phyloP scores from a whole-genome alignment of 2,888 invertebrate species.

The Neuroscelio doddi region DNA sequence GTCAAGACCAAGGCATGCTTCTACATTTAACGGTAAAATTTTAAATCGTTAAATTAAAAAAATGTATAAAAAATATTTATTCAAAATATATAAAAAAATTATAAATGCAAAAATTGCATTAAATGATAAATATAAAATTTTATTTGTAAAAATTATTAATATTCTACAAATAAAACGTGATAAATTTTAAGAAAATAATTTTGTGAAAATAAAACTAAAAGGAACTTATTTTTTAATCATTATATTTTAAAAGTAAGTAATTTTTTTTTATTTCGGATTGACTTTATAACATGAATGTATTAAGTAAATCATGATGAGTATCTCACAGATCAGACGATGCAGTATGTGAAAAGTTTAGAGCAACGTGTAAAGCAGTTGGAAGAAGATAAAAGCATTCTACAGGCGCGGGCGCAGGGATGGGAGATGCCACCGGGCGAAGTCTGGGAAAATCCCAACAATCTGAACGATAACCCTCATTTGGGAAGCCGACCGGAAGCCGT shows the following conservation, averaged over 20 bases:
- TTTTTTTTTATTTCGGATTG: too few relatives aligned
- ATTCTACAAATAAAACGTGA: too few relatives aligned
- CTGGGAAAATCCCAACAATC: slow-evolving; percentile 58
- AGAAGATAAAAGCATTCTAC: slow-evolving; percentile 81
- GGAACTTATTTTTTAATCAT: too few relatives aligned
- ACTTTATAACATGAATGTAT: background rate
- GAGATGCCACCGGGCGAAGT: slow-evolving; percentile 65
- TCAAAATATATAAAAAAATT: slow-evolving; percentile 4
- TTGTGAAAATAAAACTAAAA: too few relatives aligned
- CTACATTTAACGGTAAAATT: slow-evolving; percentile 77
- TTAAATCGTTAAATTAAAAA: background rate
- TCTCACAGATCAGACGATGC: slow-evolving; percentile 85
- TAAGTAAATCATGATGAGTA: slow-evolving; percentile 30
- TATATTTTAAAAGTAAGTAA: too few relatives aligned
- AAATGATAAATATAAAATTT: too few relatives aligned
- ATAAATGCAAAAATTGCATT: slow-evolving; percentile 5
- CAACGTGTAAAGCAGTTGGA: slow-evolving; percentile 88
- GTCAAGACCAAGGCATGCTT: slow-evolving; percentile 73
- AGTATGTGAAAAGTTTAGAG: slow-evolving; percentile 93
- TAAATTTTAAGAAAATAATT: too few relatives aligned
- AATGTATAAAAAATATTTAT: slow-evolving; percentile 2
- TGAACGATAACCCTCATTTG: slow-evolving; percentile 68
- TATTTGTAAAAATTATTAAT: too few relatives aligned
- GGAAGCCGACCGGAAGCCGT: slow-evolving; percentile 91
- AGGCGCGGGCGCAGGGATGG: slow-evolving; percentile 71